Evolutionary conservation across 2,888 invertebrate species (phyloP), one percentile per base, ranked within the genome.

Genomic region (Mimachlamys varia): DNA sequence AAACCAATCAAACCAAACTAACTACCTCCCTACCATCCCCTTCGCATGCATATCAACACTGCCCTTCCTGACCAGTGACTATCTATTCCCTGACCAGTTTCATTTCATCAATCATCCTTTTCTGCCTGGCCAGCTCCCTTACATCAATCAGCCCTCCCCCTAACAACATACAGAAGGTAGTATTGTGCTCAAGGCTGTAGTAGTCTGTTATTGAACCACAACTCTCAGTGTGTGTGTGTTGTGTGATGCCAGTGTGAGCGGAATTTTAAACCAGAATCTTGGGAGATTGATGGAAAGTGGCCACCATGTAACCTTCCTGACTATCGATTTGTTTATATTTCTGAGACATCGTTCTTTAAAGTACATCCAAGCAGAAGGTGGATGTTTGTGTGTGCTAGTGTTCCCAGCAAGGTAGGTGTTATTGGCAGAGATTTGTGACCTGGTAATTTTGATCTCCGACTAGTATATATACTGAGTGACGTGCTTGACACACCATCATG

Each of bases 261-360:
- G 33, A 76, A 76, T 76, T 76, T 76, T 76, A 76, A 76, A 76
- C 76, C 76, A 76, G 76, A 76, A 76, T 76, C 76, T 76, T 33
- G 15, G 76, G 76, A 76, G 76, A 76, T 76, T 76, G 76, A 76
- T 76, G 76, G 76, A 76, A 33, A 76, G 33, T 76, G 76, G 76
- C 76, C 33, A 33, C 15, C 33, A 12, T 76, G 76, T 76, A 76
- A 76, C 76, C 76, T 76, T 76, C 76, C 33, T 7, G 10, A 15
- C 76, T 27, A 76, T 76, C 76, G 76, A 76, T 76, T 76, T 76
- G 76, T 76, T 76, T 76, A 76, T 33, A 22, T 76, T 76, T 76
- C 33, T 76, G 27, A 76, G 76, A 76, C 76, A 19, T 76, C 33
- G 27, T 1, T 19, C 7, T 58, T 58, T 76, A 76, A 76, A 76